Evolutionary conservation across 92 coral and sea anemone species (phyloP), one percentile per base, ranked within the genome.

Genomic region (Porites rus): DNA sequence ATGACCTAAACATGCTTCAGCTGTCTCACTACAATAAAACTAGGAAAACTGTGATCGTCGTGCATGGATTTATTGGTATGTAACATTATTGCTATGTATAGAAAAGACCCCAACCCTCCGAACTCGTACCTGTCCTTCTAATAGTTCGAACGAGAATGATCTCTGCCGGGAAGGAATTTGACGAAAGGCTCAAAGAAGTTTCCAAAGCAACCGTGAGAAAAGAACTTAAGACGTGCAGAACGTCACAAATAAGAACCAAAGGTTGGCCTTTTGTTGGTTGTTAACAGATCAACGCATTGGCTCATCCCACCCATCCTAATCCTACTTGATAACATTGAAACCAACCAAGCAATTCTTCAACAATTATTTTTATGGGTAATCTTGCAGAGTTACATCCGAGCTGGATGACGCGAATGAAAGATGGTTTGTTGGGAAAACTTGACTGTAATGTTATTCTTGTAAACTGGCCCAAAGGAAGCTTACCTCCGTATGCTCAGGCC

Each of bases 361-460:
- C 16, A 10, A 10, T 58, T 0, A 10, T 62, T 13, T 62, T 14
- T 18, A 14, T 6, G n/a, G 16, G 4, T 10, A 16, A 10, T 7
- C 18, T 62, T 68, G n/a, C 59, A 79, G 84, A 65, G 62, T 13
- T 79, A 2, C 52, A 16, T 12, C 72, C 89, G 11, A 51, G 73
- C 38, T 92, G 95, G 95, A 62, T 90, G 72, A 82, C 77, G n/a
- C 81, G 51, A 54, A 92, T 92, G 86, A 83, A 63, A 59, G 51
- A 77, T 59, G 91, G 85, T 51, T 76, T 92, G 28, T 18, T 90
- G 52, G 51, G 71, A 25, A 83, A 59, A 10, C 80, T 75, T 50
- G 95, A 90, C 74, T 60, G 77, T 25, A 92, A 92, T 63, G 89
- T 90, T 1, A 90, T 92, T 59, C 65, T 78, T 11, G 89, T 86